Percentiles rank a stretch among this genome's conserved stretches.
Evolutionary conservation across 2,113 vertebrate genomes (phyloP).

Genomic region (Lucifuga dentata): DNA sequence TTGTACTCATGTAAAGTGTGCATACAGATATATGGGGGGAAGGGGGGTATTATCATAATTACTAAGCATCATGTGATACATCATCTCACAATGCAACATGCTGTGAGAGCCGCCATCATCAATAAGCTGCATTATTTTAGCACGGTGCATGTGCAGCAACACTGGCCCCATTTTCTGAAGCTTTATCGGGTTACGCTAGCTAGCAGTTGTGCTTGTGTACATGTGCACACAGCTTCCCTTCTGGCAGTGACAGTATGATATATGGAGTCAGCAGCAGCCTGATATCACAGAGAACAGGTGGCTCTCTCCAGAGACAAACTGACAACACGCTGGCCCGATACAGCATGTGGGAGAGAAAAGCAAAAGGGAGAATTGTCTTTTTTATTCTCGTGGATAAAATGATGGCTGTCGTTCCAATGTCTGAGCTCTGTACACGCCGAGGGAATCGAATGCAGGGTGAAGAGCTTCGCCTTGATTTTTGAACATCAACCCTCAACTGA

Average conservation of each 20-base stretch:
- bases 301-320: slow-evolving; percentile 58
- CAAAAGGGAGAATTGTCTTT: slow-evolving; percentile 38
- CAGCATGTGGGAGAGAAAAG: slow-evolving; percentile 39
- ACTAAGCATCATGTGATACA: slow-evolving; percentile 4
- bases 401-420: slow-evolving; percentile 16
- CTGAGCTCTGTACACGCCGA: background rate
- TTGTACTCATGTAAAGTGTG: too few species aligned
- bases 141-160: slow-evolving; percentile 5
- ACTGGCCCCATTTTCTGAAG: slow-evolving; percentile 26
- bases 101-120: slow-evolving; percentile 22
- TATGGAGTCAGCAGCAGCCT: slow-evolving; percentile 65
- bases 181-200: slow-evolving; percentile 5
- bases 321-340: slow-evolving; percentile 58
- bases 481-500: background rate
- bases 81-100: slow-evolving; percentile 9
- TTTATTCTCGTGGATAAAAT: slow-evolving; percentile 31
- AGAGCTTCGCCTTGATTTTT: background rate
- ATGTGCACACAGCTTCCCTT: slow-evolving; percentile 9
- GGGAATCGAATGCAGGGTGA: background rate
- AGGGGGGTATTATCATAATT: slow-evolving; percentile 35
- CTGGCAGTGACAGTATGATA: slow-evolving; percentile 68
- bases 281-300: slow-evolving; percentile 73
- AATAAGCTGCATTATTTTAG: slow-evolving; percentile 40
- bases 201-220: slow-evolving; percentile 8
- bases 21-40: too few species aligned